Percentiles rank a stretch among this genome's conserved stretches.
Evolutionary conservation across 2,888 invertebrate species (phyloP).

Genomic region (Torymus texanus): DNA sequence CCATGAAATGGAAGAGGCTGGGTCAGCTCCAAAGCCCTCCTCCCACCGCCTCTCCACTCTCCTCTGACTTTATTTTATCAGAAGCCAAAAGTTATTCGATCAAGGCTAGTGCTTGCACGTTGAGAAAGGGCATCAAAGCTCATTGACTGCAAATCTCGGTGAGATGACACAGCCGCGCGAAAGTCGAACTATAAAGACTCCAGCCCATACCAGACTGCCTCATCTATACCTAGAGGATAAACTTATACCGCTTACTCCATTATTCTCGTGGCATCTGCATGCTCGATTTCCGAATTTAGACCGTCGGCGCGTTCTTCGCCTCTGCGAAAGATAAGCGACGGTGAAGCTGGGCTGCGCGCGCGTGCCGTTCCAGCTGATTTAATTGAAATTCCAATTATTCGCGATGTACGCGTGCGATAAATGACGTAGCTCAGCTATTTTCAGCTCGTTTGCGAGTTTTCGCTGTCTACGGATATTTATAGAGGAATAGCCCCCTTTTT

Average conservation of each 20-base stretch:
- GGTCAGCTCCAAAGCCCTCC: too few species aligned
- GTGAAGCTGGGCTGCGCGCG: too few species aligned
- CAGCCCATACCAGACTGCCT: neutral
- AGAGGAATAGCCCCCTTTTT: too few species aligned
- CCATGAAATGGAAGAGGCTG: too few species aligned
- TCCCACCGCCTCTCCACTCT: neutral
- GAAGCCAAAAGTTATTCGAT: slow-evolving; percentile 47
- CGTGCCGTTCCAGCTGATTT: slow-evolving; percentile 9
- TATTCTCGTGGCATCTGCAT: slow-evolving; percentile 22
- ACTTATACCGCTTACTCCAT: slow-evolving; percentile 46
- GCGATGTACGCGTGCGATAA: neutral
- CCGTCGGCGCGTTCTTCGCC: neutral
- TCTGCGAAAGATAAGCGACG: neutral
- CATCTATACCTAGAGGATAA: slow-evolving; percentile 22
- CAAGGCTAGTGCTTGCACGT: slow-evolving; percentile 3
- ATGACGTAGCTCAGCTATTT: too few species aligned
- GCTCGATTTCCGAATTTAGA: slow-evolving; percentile 32
- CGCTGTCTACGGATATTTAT: too few species aligned
- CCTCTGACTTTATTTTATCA: slow-evolving; percentile 40
- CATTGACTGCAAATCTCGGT: slow-evolving; percentile 35
- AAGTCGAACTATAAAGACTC: slow-evolving; percentile 34
- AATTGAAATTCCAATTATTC: slow-evolving; percentile 28
- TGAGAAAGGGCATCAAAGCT: neutral
- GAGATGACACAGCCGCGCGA: neutral
- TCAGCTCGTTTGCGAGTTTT: too few species aligned